Evolutionary conservation across 2,797 vertebrate genomes (phyloP).

Genomic region (Decapterus maruadsi): DNA sequence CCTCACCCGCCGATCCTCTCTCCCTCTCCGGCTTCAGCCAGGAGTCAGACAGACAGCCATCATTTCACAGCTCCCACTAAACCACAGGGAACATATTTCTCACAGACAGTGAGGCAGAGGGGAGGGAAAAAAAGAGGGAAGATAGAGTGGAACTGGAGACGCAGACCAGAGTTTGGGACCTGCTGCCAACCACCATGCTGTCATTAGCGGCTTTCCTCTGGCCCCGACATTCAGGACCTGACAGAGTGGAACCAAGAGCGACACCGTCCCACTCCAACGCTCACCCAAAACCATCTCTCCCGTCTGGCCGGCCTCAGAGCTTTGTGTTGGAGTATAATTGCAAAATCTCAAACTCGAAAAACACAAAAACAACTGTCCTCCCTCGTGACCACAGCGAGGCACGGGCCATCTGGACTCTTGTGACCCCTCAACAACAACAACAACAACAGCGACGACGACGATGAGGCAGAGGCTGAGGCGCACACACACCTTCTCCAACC

Average conservation of each 20-base stretch:
- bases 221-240: conserved; percentile 57
- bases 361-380: conserved; percentile 69
- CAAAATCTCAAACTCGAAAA: conserved; percentile 41
- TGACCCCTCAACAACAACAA: conserved; percentile 49
- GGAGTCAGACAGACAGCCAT: conserved; percentile 71
- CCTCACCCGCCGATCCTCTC: conserved; percentile 33
- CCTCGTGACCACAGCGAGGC: conserved; percentile 72
- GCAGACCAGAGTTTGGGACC: conserved; percentile 56
- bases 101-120: conserved; percentile 64
- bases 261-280: conserved; percentile 45
- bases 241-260: conserved; percentile 59
- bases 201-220: conserved; percentile 76
- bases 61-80: conserved; percentile 79
- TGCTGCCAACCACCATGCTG: conserved; percentile 71
- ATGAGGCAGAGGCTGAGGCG: conserved; percentile 24
- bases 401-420: conserved; percentile 70
- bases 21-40: conserved; percentile 20
- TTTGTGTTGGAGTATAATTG: conserved; percentile 60
- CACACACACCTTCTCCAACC: conserved; percentile 38
- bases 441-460: conserved; percentile 38
- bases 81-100: conserved; percentile 79
- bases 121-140: conserved; percentile 25
- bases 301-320: conserved; percentile 54
- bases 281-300: conserved; percentile 35
- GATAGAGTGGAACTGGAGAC: conserved; percentile 60